Conservation (phyloP, 2,113 vertebrate genomes). For the human (Homo sapiens) region DNA sequence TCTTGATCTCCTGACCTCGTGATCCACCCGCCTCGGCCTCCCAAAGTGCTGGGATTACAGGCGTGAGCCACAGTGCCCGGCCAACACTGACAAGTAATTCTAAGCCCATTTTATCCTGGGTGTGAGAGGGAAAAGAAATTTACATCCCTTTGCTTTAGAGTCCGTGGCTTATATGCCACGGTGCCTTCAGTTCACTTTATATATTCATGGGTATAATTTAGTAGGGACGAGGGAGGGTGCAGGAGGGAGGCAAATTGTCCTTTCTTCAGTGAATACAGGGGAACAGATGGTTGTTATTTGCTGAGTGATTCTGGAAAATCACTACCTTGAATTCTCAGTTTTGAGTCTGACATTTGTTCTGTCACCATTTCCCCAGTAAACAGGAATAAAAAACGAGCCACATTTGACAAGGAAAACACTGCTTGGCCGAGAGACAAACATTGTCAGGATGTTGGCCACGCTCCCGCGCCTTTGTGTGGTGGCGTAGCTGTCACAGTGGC, state of each 20-base stretch:
- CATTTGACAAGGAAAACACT: neutral
- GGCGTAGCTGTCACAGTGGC: too few species aligned
- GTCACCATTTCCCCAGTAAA: conserved; percentile 8
- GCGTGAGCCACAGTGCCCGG: accelerated
- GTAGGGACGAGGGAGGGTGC: neutral
- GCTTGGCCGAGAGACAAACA: neutral
- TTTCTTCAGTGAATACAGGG: neutral
- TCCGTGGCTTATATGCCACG: neutral
- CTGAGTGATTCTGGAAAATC: neutral
- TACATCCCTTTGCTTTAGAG: neutral
- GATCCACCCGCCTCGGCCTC: accelerated
- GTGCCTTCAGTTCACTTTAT: neutral
- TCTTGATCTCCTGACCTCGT: too few species aligned
- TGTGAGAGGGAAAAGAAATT: neutral
- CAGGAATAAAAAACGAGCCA: neutral
- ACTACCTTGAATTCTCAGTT: neutral
- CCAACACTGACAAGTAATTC: neutral
- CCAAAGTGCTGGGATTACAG: too few species aligned
- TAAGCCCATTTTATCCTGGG: neutral
- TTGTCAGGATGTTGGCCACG: neutral
- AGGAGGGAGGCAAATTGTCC: neutral
- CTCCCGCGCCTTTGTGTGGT: conserved; percentile 13
- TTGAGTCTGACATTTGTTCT: neutral
- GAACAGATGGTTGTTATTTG: neutral
- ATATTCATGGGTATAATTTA: neutral